Percentiles rank a stretch among this genome's conserved stretches.
phyloP scores from a whole-genome alignment of 2,888 invertebrate genomes.

The Deilephila porcellus region DNA sequence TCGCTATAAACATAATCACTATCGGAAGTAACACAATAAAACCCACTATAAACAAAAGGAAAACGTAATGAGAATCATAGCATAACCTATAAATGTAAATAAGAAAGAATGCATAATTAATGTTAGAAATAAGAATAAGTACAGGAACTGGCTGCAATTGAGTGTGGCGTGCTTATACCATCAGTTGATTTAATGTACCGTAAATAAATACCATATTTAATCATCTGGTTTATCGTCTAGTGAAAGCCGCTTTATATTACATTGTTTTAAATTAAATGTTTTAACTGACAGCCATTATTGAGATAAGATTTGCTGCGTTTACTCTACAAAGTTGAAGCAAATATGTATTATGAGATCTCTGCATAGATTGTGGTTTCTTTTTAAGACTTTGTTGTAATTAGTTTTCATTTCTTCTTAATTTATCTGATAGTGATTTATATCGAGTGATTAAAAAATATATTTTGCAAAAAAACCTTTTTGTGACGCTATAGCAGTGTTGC shows the following conservation, averaged over 20 bases:
- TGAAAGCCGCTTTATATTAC: constrained; percentile 28
- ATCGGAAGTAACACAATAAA: background rate
- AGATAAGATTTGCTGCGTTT: constrained; percentile 11
- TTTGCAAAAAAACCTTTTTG: too few species aligned
- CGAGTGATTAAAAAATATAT: too few species aligned
- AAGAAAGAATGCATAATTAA: constrained; percentile 13
- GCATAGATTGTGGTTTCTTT: background rate
- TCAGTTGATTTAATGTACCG: constrained; percentile 16
- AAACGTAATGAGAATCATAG: background rate
- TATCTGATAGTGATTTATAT: too few species aligned
- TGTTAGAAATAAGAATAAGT: constrained; percentile 13
- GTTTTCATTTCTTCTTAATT: too few species aligned
- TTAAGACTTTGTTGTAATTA: too few species aligned
- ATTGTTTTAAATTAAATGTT: constrained; percentile 19
- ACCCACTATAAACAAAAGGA: background rate
- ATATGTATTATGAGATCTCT: background rate
- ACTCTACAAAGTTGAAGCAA: background rate
- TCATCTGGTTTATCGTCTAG: constrained; percentile 18
- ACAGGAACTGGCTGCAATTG: constrained; percentile 17
- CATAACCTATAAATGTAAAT: background rate
- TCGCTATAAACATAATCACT: background rate
- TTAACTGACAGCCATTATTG: background rate
- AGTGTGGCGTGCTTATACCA: constrained; percentile 11
- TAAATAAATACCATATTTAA: constrained; percentile 28
- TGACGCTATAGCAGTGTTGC: too few species aligned